Conservation (phyloP, 2,797 vertebrate species). For the Girardinus metallicus region DNA sequence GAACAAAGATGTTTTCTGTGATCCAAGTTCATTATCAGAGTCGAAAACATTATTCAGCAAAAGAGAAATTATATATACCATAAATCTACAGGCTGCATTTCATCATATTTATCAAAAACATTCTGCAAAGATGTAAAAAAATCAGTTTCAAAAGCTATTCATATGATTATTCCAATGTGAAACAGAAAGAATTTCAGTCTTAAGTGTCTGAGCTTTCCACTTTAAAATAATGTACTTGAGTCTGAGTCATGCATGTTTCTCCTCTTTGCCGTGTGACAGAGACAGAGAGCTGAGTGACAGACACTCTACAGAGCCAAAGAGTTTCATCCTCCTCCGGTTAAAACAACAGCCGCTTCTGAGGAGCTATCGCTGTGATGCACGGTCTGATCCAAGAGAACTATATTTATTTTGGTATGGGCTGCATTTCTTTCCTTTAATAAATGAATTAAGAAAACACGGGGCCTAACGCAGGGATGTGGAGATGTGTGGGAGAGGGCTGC, state of each 20-base stretch:
- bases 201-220: conserved; percentile 42
- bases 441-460: conserved; percentile 84
- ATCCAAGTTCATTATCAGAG: neutral
- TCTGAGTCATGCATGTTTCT: conserved; percentile 53
- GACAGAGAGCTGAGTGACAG: conserved; percentile 74
- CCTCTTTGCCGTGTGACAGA: conserved; percentile 64
- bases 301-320: conserved; percentile 77
- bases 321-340: conserved; percentile 78
- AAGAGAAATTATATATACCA: neutral
- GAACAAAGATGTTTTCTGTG: neutral
- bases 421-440: conserved; percentile 79
- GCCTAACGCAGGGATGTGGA: conserved; percentile 74
- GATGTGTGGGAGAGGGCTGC: conserved; percentile 91
- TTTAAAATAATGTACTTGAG: conserved; percentile 62
- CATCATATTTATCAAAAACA: neutral
- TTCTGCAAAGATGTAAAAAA: neutral
- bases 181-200: conserved; percentile 40
- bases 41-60: neutral
- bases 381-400: conserved; percentile 66
- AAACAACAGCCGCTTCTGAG: conserved; percentile 76
- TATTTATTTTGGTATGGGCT: conserved; percentile 83
- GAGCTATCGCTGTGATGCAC: conserved; percentile 78
- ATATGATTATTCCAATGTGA: conserved; percentile 37
- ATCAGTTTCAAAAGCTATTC: neutral
- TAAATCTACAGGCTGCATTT: neutral